A percentile compares a stretch with the other conserved stretches of the same genome.
phyloP scores from a whole-genome alignment of 2,113 vertebrate genomes.

The Otis tarda region DNA sequence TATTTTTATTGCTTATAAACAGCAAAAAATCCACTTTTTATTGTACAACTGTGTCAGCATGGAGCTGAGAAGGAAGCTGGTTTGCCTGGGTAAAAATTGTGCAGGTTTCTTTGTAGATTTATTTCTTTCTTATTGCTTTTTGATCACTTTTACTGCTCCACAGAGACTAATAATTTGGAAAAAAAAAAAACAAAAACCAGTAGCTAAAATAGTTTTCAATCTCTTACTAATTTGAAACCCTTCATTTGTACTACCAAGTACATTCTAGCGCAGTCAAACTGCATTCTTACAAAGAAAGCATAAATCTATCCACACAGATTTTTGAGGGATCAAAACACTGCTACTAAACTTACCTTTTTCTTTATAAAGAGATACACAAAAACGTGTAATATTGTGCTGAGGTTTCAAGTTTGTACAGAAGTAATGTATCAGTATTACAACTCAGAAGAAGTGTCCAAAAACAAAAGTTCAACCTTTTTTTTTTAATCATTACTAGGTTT shows the following conservation, averaged over 20 bases:
- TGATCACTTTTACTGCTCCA: not conserved
- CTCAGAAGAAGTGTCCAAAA: not conserved
- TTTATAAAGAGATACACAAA: not conserved
- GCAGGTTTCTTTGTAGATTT: not conserved
- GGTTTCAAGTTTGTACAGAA: not conserved
- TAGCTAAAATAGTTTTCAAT: conserved; percentile 6
- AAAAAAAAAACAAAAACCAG: not conserved
- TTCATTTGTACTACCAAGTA: not conserved
- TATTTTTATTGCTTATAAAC: not conserved
- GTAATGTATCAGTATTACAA: not conserved
- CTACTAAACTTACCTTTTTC: not conserved
- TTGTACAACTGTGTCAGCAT: not conserved
- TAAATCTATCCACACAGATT: not conserved
- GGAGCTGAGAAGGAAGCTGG: not conserved
- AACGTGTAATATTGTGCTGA: not conserved
- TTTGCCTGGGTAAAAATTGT: not conserved
- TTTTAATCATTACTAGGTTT: not conserved
- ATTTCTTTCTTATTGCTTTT: conserved; percentile 5
- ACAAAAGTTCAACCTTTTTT: not conserved
- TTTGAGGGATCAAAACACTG: not conserved
- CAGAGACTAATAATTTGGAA: not conserved
- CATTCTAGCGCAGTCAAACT: not conserved
- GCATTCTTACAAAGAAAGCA: not conserved
- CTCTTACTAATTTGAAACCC: not conserved
- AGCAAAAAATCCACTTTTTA: not conserved